Evolutionary conservation across 2,797 vertebrate genomes (phyloP).

Genomic region (Allobates femoralis): DNA sequence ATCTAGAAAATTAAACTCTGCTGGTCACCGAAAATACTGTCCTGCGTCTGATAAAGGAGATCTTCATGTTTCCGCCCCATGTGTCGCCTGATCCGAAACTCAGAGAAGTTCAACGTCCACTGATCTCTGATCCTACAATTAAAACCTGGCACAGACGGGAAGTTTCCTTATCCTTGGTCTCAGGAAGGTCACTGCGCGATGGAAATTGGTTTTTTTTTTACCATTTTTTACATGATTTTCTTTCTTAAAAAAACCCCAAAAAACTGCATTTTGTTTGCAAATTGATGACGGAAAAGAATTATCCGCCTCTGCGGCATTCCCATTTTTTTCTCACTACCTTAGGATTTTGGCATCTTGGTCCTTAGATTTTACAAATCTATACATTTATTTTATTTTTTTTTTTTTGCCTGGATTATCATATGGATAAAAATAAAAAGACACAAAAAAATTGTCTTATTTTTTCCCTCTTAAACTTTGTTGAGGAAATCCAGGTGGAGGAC

Average conservation of each 20-base stretch:
- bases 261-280: conserved; percentile 64
- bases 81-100: neutral
- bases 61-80: neutral
- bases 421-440: conserved; percentile 52
- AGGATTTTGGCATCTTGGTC: neutral
- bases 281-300: conserved; percentile 59
- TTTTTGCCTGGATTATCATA: neutral
- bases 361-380: conserved; percentile 8
- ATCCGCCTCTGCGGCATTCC: conserved; percentile 60
- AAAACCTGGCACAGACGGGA: conserved; percentile 12
- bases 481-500: conserved; percentile 89
- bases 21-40: neutral
- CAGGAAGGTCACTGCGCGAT: neutral
- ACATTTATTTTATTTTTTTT: neutral
- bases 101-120: too few relatives aligned
- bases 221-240: neutral
- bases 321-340: neutral
- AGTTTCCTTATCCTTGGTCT: neutral
- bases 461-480: conserved; percentile 76
- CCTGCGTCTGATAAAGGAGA: conserved; percentile 1
- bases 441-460: conserved; percentile 60
- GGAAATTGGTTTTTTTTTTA: neutral
- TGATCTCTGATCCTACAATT: neutral
- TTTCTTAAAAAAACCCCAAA: conserved; percentile 29
- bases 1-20: neutral